Evolutionary conservation across 2,797 vertebrate species (phyloP), one percentile per base, ranked within the genome.

Genomic region (Cirrhinus mrigala): DNA sequence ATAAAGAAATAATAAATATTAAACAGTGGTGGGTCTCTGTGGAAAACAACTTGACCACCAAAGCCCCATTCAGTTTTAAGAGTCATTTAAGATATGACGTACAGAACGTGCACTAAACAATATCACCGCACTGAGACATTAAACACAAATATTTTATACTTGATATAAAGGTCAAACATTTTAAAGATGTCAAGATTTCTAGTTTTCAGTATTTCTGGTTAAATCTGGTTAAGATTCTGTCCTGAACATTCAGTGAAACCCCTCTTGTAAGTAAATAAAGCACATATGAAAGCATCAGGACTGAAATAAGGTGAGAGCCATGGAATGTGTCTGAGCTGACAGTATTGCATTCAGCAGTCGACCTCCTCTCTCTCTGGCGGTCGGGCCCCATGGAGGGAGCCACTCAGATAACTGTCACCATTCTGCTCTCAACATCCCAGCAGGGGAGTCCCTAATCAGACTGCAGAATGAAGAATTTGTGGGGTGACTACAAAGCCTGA

Each of bases 381-480:
- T 69, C 33, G 2, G 60, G 33, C 79, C 79, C 76, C 79, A 76
- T 69, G 71, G 79, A 81, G 85, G 24, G 71, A 81, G 62, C 50
- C 60, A 37, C 84, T 86, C 79, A 66, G 79, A 68, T 76, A 75
- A 79, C 78, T 66, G 69, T 81, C 78, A 81, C 79, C 60, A 37
- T 76, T 82, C 71, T 69, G 71, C 85, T 56, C 79, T 81, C 79
- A 74, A 75, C 70, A 86, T 68, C 84, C 58, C 78, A 76, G 78
- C 84, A 68, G 79, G 69, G 48, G 70, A 81, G 48, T 68, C 79
- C 60, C 79, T 85, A 85, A 85, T 85, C 66, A 85, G 78, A 85
- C 78, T 75, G 79, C 79, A n/a, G 78, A 85, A 81, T 74, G 79
- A 76, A 76, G 46, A 54, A 81, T 75, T 75, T 81, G 78, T 64